Percentiles rank a stretch among this genome's conserved stretches.
Conservation (phyloP, 1,140 invertebrate genomes). For the Hycleus cichorii region DNA sequence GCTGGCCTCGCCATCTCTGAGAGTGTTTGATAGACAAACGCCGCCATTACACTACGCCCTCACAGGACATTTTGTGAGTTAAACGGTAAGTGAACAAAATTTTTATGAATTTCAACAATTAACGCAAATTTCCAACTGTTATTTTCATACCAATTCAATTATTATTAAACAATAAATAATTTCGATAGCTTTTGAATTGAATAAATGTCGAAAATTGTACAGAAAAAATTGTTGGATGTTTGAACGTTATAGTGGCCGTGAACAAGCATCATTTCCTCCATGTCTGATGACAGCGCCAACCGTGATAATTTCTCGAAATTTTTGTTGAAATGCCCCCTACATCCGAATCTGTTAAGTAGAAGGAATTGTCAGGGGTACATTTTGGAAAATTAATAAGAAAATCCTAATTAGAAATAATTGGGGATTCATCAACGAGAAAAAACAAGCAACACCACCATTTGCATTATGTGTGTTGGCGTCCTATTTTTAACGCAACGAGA, state of each 20-base stretch:
- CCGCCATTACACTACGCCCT: slow-evolving; percentile 46
- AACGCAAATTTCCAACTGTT: neutral
- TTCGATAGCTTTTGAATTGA: neutral
- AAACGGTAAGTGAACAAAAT: slow-evolving; percentile 31
- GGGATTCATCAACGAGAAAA: neutral
- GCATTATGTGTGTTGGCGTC: slow-evolving; percentile 2
- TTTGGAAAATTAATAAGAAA: neutral
- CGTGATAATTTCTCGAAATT: slow-evolving; percentile 63
- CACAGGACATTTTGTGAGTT: slow-evolving; percentile 48
- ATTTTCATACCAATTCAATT: neutral
- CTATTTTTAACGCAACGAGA: slow-evolving; percentile 16
- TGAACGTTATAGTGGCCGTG: neutral
- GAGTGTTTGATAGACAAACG: slow-evolving; percentile 34
- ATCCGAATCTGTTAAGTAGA: slow-evolving; percentile 47
- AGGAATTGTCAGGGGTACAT: slow-evolving; percentile 19
- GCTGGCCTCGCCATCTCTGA: slow-evolving; percentile 42
- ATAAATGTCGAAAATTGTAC: neutral
- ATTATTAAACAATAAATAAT: neutral
- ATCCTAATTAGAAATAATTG: neutral
- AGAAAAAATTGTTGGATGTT: neutral
- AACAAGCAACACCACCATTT: neutral
- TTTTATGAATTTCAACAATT: neutral
- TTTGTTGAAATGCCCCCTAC: slow-evolving; percentile 61
- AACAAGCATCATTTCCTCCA: no score
- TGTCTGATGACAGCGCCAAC: slow-evolving; percentile 59